Evolutionary conservation across 2,888 invertebrate species (phyloP), one percentile per base, ranked within the genome.

Genomic region (Mallateleia sp.): DNA sequence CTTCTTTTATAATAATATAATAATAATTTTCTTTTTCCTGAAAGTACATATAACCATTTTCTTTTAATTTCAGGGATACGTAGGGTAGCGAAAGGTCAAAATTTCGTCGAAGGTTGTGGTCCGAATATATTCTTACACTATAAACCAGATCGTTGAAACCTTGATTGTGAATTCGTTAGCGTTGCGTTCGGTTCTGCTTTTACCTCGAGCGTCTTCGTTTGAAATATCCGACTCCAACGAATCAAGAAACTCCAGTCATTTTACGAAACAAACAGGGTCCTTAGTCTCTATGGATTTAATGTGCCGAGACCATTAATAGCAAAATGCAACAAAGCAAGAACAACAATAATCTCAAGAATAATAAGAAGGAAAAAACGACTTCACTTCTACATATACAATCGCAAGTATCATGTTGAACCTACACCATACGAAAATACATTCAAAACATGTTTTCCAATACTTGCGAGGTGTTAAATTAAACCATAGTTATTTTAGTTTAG

Each of bases 31-130:
- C n/a, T n/a, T n/a, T n/a, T n/a, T n/a, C n/a, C n/a, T n/a, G n/a
- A n/a, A n/a, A n/a, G n/a, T n/a, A n/a, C n/a, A n/a, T n/a, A n/a
- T 47, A 66, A 38, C 25, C 11, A 42, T 52, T n/a, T 38, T 18
- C 18, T 69, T 71, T 18, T 32, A 24, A 83, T 94, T 93, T 75
- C 88, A 94, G 94, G 93, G 94, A 94, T 88, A 94, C 95, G 94
- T 95, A 95, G 95, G 94, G 93, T 92, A 92, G 92, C 92, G 93
- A 93, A 93, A 94, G 92, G 85, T 92, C 92, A 92, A 93, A 91
- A 91, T 90, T 92, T 92, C 93, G 92, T 93, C 93, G 94, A 92
- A 94, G 91, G 93, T 92, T 93, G 93, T 93, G 93, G 93, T 94
- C 92, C 91, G 93, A 93, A 85, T 93, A 93, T 91, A 93, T 93